Evolutionary conservation across 2,888 invertebrate species (phyloP).

Genomic region (Hemistola chrysoprasaria): DNA sequence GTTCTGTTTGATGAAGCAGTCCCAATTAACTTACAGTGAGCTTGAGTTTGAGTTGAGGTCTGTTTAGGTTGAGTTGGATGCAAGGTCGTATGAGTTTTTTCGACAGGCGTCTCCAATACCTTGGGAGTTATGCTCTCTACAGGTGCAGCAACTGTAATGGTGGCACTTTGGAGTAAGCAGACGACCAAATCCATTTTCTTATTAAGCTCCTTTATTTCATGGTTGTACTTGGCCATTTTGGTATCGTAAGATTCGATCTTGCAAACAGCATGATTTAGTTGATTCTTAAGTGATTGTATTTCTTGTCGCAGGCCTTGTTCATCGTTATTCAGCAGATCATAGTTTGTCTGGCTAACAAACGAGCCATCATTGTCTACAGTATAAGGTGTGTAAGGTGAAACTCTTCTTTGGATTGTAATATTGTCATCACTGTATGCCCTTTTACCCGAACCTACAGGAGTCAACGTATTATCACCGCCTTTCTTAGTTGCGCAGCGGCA

Average conservation of each 20-base stretch:
- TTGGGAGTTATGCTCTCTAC: no score
- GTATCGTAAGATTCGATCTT: background rate
- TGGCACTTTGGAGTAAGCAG: no score
- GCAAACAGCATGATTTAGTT: background rate
- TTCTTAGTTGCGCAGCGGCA: conserved; percentile 1
- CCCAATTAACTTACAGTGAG: no score
- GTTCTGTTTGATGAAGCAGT: no score
- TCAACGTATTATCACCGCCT: background rate
- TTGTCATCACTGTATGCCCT: background rate
- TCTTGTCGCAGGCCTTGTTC: background rate
- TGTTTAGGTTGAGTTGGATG: no score
- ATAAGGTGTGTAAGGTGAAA: background rate
- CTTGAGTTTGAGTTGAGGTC: no score
- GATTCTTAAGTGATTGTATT: background rate
- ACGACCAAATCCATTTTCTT: background rate
- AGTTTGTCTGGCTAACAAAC: background rate
- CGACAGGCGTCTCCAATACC: no score
- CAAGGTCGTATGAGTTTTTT: no score
- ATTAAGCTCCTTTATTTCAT: background rate
- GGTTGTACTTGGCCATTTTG: background rate
- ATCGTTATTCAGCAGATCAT: background rate
- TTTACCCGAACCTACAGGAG: background rate
- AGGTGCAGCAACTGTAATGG: no score
- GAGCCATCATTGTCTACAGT: background rate
- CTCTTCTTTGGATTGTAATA: background rate